Evolutionary conservation across 2,888 invertebrate species (phyloP).

Genomic region (Parochlus steinenii): DNA sequence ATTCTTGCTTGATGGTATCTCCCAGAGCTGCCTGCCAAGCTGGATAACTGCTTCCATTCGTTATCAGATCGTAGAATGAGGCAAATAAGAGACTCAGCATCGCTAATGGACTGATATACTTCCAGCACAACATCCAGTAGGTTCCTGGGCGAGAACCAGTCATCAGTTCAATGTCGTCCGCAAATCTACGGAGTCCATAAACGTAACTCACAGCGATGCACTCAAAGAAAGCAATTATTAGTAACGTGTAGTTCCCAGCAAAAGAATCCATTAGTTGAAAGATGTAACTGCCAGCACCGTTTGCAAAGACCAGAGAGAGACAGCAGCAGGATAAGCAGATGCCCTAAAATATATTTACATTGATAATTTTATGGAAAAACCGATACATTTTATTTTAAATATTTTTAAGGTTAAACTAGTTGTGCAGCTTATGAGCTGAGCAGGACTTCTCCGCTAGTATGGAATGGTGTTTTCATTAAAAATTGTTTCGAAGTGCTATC

Average conservation of each 20-base stretch:
- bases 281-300: conserved; percentile 85
- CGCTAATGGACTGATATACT: conserved; percentile 76
- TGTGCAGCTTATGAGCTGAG: too few species aligned
- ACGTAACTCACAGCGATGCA: conserved; percentile 86
- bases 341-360: conserved; percentile 20
- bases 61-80: conserved; percentile 62
- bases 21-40: conserved; percentile 67
- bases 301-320: conserved; percentile 80
- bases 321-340: conserved; percentile 67
- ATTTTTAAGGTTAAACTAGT: too few species aligned
- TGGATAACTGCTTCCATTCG: conserved; percentile 68
- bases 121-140: conserved; percentile 92
- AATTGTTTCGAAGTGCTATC: too few species aligned
- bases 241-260: conserved; percentile 79
- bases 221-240: conserved; percentile 86
- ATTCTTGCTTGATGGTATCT: conserved; percentile 55
- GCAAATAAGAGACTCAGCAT: conserved; percentile 76
- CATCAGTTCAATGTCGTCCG: conserved; percentile 90
- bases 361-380: background rate
- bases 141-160: conserved; percentile 74
- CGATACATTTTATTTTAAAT: background rate
- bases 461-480: too few species aligned
- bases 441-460: too few species aligned
- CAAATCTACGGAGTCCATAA: conserved; percentile 82
- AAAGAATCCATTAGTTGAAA: conserved; percentile 89